Evolutionary conservation across 2,113 vertebrate genomes (phyloP), one percentile per base, ranked within the genome.

Genomic region (Stegastes partitus): DNA sequence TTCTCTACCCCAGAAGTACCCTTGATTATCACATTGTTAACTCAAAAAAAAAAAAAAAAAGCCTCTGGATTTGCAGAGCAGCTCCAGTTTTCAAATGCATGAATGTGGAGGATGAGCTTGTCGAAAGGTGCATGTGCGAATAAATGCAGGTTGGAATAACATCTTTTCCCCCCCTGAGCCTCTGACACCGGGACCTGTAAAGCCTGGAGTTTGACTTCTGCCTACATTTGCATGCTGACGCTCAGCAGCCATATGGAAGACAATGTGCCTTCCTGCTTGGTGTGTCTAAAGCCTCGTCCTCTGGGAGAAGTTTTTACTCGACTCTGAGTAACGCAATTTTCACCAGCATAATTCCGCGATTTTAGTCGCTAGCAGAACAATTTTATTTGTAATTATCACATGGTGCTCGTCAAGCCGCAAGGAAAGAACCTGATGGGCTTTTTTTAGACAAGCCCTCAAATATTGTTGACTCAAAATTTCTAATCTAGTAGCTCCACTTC

Each of bases 221-320:
- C 45, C 73, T 72, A 44, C 50, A 56, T 68, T 65, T 50, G 63
- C 47, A 68, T 70, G 42, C 47, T 59, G 65, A 74, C 64, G 25
- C 50, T 37, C 31, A 22, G 34, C 74, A 61, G 57, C 50, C 86
- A 84, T 69, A 81, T 85, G 79, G 81, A 64, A 22, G 47, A 21
- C 44, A 50, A 31, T 22, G 44, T 59, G 69, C 26, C 61, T 49
- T 53, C 50, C 63, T 49, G 64, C 22, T n/a, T 39, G 28, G 2
- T 68, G 63, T 63, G 74, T 61, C 63, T 34, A 39, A 56, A 75
- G 62, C 47, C 11, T 31, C 1, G 10, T 69, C 74, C 70, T 71
- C 37, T 45, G 72, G 81, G 68, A 66, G 34, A 11, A 28, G 45
- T 50, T 79, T 61, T 57, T 47, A 63, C 67, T 75, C n/a, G 0